Base-by-base conservation (phyloP, 2,888 invertebrate species). In the Fabriciana adippe region DNA sequence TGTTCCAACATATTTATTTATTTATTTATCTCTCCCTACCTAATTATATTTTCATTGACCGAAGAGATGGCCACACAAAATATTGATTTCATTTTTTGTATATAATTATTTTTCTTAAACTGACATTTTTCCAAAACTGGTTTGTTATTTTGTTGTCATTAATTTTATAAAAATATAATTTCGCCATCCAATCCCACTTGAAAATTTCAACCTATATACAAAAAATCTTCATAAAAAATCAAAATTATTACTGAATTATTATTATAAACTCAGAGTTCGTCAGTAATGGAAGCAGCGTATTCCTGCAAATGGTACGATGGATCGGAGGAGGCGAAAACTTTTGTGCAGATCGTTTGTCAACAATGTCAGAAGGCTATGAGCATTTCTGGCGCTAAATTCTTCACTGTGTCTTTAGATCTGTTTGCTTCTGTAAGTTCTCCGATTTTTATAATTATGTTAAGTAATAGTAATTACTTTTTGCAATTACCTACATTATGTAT, bases 281-380 rank as follows among this genome's bases (percentile, higher is more conserved):
- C 97, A 3, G 97, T 97, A 6, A 97, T 97, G 97, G 97, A 97
- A 88, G 97, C 97, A 0, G 97, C 97, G 0, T 97, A 97, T 88
- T 97, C 97, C 59, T 97, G 97, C 78, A 97, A 97, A 74, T 97
- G 97, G 97, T 97, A 97, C 83, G 97, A 97, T 75, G 97, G 97
- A 6, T 97, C 97, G 0, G 97, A 97, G 80, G 97, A 97, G 80
- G 97, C 97, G 0, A 97, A 97, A 86, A 97, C 97, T 41, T 97
- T 97, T 82, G 97, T 97, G 1, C 97, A 97, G 88, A 97, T 97
- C 78, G 97, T 97, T 14, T 97, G 97, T 83, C 97, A 97, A 83
- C 97, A 97, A 82, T 97, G 97, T 84, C 97, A 97, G 88, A 97
- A 97, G 80, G 96, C 97, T 0, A 95, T 97, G 95, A 96, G 96